Percentiles rank a stretch among this genome's conserved stretches.
These are phyloP conservation scores for Lepidothrix coronata DNA, from an alignment of 2,113 vertebrate species.

Conservation along the genomic window DNA sequence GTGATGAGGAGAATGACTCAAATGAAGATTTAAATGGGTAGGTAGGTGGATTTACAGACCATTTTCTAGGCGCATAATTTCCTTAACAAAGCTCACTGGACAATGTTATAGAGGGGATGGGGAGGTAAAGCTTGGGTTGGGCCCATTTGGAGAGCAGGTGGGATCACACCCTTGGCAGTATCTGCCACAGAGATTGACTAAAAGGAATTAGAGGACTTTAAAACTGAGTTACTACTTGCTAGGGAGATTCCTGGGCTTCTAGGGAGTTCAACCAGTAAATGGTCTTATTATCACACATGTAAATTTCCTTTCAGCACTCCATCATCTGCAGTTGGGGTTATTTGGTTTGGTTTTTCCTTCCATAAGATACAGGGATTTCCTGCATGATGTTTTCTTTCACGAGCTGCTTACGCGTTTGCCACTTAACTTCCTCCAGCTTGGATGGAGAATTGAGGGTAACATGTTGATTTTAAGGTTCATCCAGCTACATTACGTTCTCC, in stretches of 20 bases:
- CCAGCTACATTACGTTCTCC: not conserved
- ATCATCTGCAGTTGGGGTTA: rapidly evolving
- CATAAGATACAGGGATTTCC: not conserved
- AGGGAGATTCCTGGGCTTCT: not conserved
- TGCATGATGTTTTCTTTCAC: not conserved
- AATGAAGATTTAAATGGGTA: not conserved
- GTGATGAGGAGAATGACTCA: not conserved
- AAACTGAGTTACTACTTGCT: not conserved
- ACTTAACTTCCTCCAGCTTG: not conserved
- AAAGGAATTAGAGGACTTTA: not conserved
- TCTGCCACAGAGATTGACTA: not conserved
- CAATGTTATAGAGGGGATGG: not conserved
- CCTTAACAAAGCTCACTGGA: not conserved
- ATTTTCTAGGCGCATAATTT: not conserved
- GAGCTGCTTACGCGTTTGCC: not conserved
- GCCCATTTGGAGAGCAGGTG: not conserved
- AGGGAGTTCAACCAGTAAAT: not conserved
- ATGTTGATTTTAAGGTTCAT: slow-evolving; percentile 36
- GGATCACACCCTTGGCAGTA: not conserved
- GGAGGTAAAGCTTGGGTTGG: not conserved
- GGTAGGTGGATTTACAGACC: not conserved
- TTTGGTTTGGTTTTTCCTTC: not conserved
- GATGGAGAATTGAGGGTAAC: not conserved
- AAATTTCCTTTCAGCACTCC: not conserved
- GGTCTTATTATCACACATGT: not conserved